Evolutionary conservation across 2,113 vertebrate species (phyloP).

Genomic region (Helogale parvula): DNA sequence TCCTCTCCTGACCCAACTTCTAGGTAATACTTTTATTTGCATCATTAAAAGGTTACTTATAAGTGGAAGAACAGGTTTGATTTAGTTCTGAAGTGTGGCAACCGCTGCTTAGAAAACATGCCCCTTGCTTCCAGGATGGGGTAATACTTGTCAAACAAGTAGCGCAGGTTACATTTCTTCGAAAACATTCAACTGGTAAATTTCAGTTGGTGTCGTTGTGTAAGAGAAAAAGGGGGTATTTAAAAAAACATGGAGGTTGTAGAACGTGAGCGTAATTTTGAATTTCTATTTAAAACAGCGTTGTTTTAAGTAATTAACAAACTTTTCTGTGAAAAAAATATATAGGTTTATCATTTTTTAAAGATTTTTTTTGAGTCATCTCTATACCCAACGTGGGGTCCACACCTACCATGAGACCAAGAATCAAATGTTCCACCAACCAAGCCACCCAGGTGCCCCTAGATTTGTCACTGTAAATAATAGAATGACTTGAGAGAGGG

Average conservation of each 20-base stretch:
- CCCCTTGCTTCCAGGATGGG: constrained; percentile 21
- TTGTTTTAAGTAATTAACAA: neutral
- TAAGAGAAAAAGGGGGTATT: neutral
- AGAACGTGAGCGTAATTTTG: neutral
- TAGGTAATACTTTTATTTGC: constrained; percentile 41
- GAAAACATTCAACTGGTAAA: neutral
- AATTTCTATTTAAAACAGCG: neutral
- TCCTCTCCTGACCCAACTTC: neutral
- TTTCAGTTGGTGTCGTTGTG: neutral
- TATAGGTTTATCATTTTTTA: neutral
- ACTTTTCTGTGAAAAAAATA: neutral
- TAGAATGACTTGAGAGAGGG: neutral
- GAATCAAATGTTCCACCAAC: no score
- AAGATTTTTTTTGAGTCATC: no score
- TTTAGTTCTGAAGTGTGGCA: constrained; percentile 23
- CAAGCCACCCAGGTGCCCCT: no score
- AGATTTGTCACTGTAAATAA: neutral
- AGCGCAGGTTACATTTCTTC: neutral
- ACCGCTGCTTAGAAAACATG: constrained; percentile 24
- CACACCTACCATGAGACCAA: no score
- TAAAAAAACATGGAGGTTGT: neutral
- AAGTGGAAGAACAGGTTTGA: constrained; percentile 61
- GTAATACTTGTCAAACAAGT: constrained; percentile 37
- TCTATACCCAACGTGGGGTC: no score
- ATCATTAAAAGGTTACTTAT: constrained; percentile 62